These are phyloP conservation scores for Thalassoma bifasciatum DNA, from an alignment of 2,113 vertebrate genomes.

Conservation along the genomic window DNA sequence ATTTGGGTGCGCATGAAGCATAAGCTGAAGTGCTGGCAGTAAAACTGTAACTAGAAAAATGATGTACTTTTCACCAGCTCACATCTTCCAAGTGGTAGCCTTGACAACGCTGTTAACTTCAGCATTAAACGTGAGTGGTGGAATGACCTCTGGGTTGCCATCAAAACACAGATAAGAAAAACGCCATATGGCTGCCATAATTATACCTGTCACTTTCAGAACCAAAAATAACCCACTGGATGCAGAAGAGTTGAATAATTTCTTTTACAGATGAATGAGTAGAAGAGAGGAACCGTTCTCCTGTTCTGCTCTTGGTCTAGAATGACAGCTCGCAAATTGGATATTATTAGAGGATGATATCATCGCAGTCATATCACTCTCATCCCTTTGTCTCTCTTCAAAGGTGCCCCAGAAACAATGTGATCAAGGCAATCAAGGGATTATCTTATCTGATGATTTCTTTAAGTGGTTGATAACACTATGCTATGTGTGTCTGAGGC, in stretches of 20 bases:
- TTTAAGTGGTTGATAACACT: constrained; percentile 44
- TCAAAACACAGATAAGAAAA: constrained; percentile 67
- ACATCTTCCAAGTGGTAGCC: constrained; percentile 62
- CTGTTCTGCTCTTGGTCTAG: constrained; percentile 6
- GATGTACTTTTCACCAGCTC: constrained; percentile 22
- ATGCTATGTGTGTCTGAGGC: constrained; percentile 21
- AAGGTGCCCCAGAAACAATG: constrained; percentile 53
- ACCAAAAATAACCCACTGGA: constrained; percentile 66
- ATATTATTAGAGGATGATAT: constrained; percentile 60
- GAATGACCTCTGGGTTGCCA: constrained; percentile 64
- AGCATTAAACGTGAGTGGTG: constrained; percentile 20
- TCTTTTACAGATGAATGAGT: constrained; percentile 25
- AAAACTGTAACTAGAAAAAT: constrained; percentile 52
- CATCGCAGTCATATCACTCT: constrained; percentile 52
- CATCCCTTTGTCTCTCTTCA: constrained; percentile 49
- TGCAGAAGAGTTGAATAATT: constrained; percentile 55
- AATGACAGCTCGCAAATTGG: constrained; percentile 56
- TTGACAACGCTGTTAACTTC: constrained; percentile 76
- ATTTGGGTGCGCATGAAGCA: not conserved
- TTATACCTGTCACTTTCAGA: constrained; percentile 68
- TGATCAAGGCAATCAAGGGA: constrained; percentile 62
- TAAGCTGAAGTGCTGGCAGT: constrained; percentile 3
- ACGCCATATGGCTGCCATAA: constrained; percentile 70
- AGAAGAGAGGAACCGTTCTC: not conserved
- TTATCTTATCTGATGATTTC: constrained; percentile 56